phyloP scores from a whole-genome alignment of 2,888 invertebrate species.

The Platynereis dumerilii region DNA sequence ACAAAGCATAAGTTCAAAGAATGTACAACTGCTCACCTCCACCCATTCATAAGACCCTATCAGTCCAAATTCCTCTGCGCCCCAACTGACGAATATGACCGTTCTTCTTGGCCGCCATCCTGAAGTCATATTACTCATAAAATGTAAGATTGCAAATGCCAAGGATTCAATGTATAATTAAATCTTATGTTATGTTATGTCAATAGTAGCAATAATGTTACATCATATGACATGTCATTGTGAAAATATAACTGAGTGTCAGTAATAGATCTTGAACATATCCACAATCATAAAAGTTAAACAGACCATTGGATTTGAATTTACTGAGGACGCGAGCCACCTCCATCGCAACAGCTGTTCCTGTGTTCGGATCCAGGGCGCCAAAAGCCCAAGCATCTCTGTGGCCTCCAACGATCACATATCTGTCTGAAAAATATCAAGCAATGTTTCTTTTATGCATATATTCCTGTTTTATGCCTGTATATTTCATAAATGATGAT shows the following conservation, averaged over 20 bases:
- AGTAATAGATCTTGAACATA: no score
- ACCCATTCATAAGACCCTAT: slow-evolving; percentile 65
- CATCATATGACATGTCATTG: no score
- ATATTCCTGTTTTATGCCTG: not conserved
- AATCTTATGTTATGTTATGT: no score
- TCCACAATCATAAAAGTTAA: no score
- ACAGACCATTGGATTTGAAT: no score
- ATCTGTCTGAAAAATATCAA: slow-evolving; percentile 58
- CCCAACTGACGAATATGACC: slow-evolving; percentile 64
- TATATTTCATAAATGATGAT: no score
- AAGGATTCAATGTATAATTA: no score
- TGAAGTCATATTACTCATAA: slow-evolving; percentile 3
- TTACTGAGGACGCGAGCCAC: slow-evolving; percentile 57
- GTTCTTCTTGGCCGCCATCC: slow-evolving; percentile 63
- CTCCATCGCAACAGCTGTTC: slow-evolving; percentile 66
- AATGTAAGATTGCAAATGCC: no score
- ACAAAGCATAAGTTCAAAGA: not conserved
- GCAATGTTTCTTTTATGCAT: not conserved
- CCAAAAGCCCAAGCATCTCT: slow-evolving; percentile 67
- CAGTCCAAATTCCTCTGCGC: slow-evolving; percentile 63
- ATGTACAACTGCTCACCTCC: slow-evolving; percentile 48
- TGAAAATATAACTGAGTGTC: no score
- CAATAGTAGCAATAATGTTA: no score
- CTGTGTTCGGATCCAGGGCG: slow-evolving; percentile 65
- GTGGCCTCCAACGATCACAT: slow-evolving; percentile 67